Evolutionary conservation across 64 coral and sea anemone genomes (phyloP), one percentile per base, ranked within the genome.

Genomic region (Actinia equina): DNA sequence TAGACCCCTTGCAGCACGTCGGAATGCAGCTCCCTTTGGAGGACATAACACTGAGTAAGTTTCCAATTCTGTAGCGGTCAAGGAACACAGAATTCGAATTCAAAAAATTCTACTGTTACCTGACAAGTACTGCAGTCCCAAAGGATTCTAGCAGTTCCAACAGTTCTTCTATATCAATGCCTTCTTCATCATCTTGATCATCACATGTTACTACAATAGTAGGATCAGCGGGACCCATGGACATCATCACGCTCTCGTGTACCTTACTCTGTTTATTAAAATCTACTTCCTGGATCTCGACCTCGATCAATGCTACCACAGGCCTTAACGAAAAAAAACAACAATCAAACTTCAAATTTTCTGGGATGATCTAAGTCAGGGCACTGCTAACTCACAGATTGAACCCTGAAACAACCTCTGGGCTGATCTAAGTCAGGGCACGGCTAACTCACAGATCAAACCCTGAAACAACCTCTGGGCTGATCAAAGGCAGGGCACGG

Each of bases 161-260:
- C 22, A 99, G 86, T 77, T 95, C 96, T 1, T 86, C 86, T 11
- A 94, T 85, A 82, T 99, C 93, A 86, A 99, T 88, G 54, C 77
- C 93, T 76, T 56, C 92, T 64, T 87, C 90, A 23, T 83, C 77
- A 7, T 58, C 59, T 4, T 6, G 30, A 5, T 94, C 90, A 91
- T 93, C 88, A 86, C 90, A 88, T 26, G 79, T 90, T 11, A 99
- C 91, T 41, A 99, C 93, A 74, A 99, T 52, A 52, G 96, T 99
- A n/a, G 96, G 96, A 70, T 99, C 96, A 54, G 96, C 96, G 7
- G 96, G 96, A 16, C 96, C 96, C 96, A 99, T 99, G 0, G 93
- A 77, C 62, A 90, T 90, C 93, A 99, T 99, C 18, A 99, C 96
- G 26, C 77, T 71, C 70, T 95, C 94, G 52, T 99, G 96, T 16